phyloP scores from a whole-genome alignment of 2,113 vertebrate genomes.

The Cephalopholis sonnerati region DNA sequence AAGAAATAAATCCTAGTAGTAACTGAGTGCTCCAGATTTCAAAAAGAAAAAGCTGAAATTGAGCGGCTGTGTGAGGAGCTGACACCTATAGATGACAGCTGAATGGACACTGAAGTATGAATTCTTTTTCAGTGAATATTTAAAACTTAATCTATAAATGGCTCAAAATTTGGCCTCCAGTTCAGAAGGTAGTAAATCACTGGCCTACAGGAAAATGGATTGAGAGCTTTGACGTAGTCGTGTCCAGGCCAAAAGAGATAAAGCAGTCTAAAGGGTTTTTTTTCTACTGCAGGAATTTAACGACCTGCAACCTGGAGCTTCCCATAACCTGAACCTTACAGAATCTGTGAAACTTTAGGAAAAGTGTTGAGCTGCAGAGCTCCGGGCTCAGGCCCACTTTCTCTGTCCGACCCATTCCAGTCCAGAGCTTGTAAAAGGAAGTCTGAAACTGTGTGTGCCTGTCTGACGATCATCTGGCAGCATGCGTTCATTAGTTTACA shows the following conservation, averaged over 20 bases:
- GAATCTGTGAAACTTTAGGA: too few relatives aligned
- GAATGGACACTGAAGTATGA: background rate
- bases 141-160: background rate
- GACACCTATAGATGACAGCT: background rate
- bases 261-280: background rate
- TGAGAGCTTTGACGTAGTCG: background rate
- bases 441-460: too few relatives aligned
- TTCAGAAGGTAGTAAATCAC: background rate
- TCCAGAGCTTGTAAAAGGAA: too few relatives aligned
- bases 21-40: background rate
- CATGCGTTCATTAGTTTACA: too few relatives aligned
- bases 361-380: too few relatives aligned
- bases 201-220: background rate
- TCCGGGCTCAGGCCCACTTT: too few relatives aligned
- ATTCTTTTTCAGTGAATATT: background rate
- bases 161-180: background rate
- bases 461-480: too few relatives aligned
- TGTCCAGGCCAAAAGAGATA: background rate
- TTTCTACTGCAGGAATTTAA: background rate
- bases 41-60: background rate
- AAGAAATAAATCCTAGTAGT: slow-evolving; percentile 11
- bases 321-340: too few relatives aligned
- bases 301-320: background rate
- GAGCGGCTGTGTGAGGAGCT: background rate
- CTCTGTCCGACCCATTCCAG: too few relatives aligned